Conservation (phyloP, 2,113 vertebrate genomes). For the Opisthocomus hoazin region DNA sequence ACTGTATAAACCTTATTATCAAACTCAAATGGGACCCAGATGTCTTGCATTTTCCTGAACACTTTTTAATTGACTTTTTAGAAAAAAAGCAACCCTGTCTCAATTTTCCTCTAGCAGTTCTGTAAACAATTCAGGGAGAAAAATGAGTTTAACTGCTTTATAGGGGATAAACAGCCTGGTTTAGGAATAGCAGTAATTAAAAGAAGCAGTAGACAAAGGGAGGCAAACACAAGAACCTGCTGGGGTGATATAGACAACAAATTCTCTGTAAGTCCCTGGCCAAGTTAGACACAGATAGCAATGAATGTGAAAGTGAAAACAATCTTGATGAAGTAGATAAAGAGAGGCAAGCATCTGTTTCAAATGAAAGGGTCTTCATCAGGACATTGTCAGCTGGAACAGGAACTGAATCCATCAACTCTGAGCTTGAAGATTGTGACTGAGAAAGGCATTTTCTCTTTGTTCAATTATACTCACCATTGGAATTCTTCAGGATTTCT, state of each 20-base stretch:
- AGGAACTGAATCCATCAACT: slow-evolving; percentile 31
- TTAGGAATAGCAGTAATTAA: neutral
- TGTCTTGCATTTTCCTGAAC: neutral
- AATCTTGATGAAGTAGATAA: neutral
- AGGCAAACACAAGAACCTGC: neutral
- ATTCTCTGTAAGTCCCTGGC: neutral
- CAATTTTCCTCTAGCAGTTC: neutral
- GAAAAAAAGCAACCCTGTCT: neutral
- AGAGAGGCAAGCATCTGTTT: neutral
- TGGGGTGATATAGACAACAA: neutral
- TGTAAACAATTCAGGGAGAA: neutral
- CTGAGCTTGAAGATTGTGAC: neutral
- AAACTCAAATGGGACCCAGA: neutral
- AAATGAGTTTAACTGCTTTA: neutral
- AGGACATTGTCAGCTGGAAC: slow-evolving; percentile 27
- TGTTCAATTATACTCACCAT: slow-evolving; percentile 27
- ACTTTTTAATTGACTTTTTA: neutral
- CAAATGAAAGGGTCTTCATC: slow-evolving; percentile 32
- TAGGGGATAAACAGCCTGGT: neutral
- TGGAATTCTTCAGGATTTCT: neutral
- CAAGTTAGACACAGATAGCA: neutral
- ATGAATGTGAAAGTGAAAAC: slow-evolving; percentile 2
- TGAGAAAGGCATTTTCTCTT: slow-evolving; percentile 18
- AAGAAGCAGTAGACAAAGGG: neutral
- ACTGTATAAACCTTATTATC: neutral